Evolutionary conservation across 92 coral and sea anemone species (phyloP).

Genomic region (Siderastrea radians): DNA sequence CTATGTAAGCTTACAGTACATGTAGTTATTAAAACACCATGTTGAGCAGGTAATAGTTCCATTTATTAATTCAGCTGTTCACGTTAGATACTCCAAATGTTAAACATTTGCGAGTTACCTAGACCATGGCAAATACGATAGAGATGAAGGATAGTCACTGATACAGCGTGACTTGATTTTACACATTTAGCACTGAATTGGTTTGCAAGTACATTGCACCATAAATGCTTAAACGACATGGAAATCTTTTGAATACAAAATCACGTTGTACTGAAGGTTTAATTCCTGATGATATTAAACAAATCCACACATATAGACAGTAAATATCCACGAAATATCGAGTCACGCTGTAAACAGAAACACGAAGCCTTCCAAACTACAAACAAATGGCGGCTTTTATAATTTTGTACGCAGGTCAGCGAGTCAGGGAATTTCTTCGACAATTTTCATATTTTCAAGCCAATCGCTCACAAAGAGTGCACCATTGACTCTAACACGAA

Average conservation of each 20-base stretch:
- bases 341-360: constrained; percentile 21
- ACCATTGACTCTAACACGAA: not conserved
- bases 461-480: not conserved
- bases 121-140: not conserved
- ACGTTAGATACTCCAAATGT: not conserved
- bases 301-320: too few species aligned
- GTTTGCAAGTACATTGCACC: not conserved
- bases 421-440: not conserved
- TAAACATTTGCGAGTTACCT: not conserved
- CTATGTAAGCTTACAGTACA: not conserved
- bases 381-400: not conserved
- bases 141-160: not conserved
- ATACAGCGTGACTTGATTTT: not conserved
- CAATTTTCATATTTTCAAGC: not conserved
- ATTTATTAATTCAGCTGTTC: not conserved
- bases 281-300: too few species aligned
- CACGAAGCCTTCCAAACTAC: not conserved
- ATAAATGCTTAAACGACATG: not conserved
- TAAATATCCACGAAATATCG: not conserved
- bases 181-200: not conserved
- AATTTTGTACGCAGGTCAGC: not conserved
- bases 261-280: not conserved
- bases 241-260: not conserved
- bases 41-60: not conserved
- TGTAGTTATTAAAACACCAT: not conserved